Base-by-base conservation (phyloP, 2,888 invertebrate genomes). In the Serripes groenlandicus region DNA sequence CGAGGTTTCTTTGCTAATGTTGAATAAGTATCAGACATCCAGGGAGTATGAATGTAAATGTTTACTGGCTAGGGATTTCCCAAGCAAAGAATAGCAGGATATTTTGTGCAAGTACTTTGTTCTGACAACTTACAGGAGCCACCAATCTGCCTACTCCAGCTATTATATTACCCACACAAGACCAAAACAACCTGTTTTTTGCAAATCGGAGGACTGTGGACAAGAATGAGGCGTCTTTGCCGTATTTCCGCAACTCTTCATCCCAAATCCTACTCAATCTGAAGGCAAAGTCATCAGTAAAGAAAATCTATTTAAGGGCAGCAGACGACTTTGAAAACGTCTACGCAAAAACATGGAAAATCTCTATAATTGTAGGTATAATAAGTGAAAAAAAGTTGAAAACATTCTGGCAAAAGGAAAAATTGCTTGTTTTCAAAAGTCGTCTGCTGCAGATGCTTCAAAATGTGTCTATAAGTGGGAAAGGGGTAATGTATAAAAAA, bases 211-310 rank as follows among this genome's bases (percentile, higher is more conserved):
- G 35, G 9, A 35, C 35, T 3, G 26, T 28, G 9, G 7, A 15
- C 26, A n/a, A 7, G n/a, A 66, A 66, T 9, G 66, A 66, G 9
- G 66, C 66, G 26, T 66, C 66, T 37, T 37, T 37, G 42, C 66
- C 66, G 3, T 66, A 23, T 23, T 42, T 66, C n/a, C 4, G 23
- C 7, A 42, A 28, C 21, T 66, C 66, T 26, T 66, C 66, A 11
- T 26, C 15, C 66, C 66, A 66, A 42, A 66, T 23, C 42, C 66
- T 66, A 11, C 18, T 42, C 35, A 66, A 26, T 66, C 66, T 66
- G 66, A 66, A 66, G 66, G 26, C 66, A 66, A 28, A 66, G 42
- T 34, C 15, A 62, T 32, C 56, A 56, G n/a, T 26, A 42, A 18
- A 42, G 18, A 42, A 42, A 42, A 42, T 42, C 42, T 11, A 42